A percentile compares a stretch with the other conserved stretches of the same genome.
These are phyloP conservation scores for Genyomyrus donnyi DNA, from an alignment of 2,113 vertebrate genomes.

Conservation along the genomic window DNA sequence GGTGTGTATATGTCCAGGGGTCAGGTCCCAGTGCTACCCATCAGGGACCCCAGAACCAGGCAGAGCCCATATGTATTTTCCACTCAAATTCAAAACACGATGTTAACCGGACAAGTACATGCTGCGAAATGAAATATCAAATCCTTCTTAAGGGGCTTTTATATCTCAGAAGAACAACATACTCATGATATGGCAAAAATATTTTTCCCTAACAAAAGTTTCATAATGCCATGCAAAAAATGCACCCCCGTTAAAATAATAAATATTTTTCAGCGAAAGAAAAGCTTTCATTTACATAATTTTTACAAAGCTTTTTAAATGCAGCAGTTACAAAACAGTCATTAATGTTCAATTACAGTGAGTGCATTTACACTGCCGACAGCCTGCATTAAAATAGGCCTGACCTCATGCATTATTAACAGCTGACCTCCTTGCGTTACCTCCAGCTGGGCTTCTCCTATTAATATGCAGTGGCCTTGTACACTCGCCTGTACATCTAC, in stretches of 20 bases:
- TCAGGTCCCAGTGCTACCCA: not conserved
- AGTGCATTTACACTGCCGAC: not conserved
- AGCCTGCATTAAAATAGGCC: not conserved
- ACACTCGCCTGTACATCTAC: not conserved
- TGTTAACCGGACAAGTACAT: not conserved
- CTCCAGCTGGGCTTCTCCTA: not conserved
- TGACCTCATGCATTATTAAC: not conserved
- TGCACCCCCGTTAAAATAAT: not conserved
- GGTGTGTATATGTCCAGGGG: not conserved
- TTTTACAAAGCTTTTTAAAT: not conserved
- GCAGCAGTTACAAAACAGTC: not conserved
- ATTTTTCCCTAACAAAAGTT: not conserved
- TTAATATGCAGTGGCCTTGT: not conserved
- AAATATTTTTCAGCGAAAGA: not conserved
- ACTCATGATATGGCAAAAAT: not conserved
- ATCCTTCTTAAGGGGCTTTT: not conserved
- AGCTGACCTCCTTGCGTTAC: not conserved
- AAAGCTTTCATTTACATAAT: not conserved
- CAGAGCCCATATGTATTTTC: not conserved
- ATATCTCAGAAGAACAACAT: not conserved
- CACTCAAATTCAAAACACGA: not conserved
- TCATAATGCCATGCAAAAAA: not conserved
- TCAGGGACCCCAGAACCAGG: not conserved
- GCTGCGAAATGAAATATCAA: not conserved
- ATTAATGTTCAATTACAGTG: not conserved